Evolutionary conservation across 2,797 vertebrate species (phyloP).

Genomic region (Paedocypris micromegethes): DNA sequence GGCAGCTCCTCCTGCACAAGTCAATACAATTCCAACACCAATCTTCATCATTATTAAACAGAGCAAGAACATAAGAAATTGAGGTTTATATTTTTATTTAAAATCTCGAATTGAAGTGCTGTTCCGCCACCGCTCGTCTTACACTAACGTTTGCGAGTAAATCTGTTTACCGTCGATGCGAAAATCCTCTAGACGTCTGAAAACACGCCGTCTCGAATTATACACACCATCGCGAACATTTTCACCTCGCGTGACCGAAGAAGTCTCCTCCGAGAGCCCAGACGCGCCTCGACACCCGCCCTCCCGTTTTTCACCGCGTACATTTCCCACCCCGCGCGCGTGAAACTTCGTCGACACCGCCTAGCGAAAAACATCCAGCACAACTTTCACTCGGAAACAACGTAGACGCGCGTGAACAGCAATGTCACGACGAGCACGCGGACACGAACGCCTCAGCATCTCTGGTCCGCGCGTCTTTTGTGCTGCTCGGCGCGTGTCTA

Average conservation of each 20-base stretch:
- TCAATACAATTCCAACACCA: neutral
- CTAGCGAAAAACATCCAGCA: constrained; percentile 48
- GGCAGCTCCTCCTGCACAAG: constrained; percentile 28
- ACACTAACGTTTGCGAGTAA: too few species aligned
- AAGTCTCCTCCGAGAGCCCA: constrained; percentile 23
- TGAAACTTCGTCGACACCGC: constrained; percentile 56
- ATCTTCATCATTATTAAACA: neutral
- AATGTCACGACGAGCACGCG: neutral
- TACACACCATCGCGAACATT: constrained; percentile 17
- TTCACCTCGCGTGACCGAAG: constrained; percentile 45
- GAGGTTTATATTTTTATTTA: too few species aligned
- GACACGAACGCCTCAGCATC: neutral
- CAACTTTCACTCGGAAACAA: constrained; percentile 39
- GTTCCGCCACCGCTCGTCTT: constrained; percentile 33
- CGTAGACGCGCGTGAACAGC: neutral
- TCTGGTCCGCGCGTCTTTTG: constrained; percentile 2
- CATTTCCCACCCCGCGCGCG: constrained; percentile 46
- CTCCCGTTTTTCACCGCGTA: constrained; percentile 5
- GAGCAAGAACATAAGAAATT: too few species aligned
- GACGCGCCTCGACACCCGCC: constrained; percentile 10
- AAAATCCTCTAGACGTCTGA: too few species aligned
- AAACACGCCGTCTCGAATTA: too few species aligned
- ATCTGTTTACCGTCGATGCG: too few species aligned
- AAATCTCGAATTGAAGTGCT: constrained; percentile 18
- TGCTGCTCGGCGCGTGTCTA: constrained; percentile 25